A percentile compares a stretch with the other conserved stretches of the same genome.
phyloP scores from a whole-genome alignment of 1,140 invertebrate species.

The Ericerus pela region DNA sequence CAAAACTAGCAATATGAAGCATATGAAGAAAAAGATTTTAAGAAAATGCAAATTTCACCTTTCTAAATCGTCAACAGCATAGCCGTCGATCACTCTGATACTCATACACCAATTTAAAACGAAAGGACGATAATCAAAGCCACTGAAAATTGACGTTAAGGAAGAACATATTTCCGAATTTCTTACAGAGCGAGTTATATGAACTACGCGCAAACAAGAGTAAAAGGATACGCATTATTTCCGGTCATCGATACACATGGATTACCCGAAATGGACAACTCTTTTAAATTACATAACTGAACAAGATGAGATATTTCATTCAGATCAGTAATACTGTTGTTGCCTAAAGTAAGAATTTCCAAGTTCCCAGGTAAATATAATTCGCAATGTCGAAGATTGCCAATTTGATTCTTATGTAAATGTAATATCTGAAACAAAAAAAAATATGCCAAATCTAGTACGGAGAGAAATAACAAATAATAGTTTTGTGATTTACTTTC shows the following conservation, averaged over 20 bases:
- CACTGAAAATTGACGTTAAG: slow-evolving; percentile 12
- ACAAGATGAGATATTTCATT: slow-evolving; percentile 72
- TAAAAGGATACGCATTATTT: slow-evolving; percentile 49
- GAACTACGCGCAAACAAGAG: not conserved
- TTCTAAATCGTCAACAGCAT: slow-evolving; percentile 74
- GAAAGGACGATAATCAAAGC: slow-evolving; percentile 83
- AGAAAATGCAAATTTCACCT: slow-evolving; percentile 41
- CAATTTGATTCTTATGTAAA: slow-evolving; percentile 72
- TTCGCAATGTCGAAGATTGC: slow-evolving; percentile 62
- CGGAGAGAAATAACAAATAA: not conserved
- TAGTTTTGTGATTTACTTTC: slow-evolving; percentile 39
- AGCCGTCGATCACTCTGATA: slow-evolving; percentile 74
- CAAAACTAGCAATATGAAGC: not conserved
- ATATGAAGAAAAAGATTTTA: not conserved
- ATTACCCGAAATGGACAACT: slow-evolving; percentile 71
- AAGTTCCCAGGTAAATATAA: slow-evolving; percentile 61
- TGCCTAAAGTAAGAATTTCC: slow-evolving; percentile 59
- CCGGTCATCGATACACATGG: slow-evolving; percentile 59
- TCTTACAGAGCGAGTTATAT: not conserved
- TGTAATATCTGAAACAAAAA: slow-evolving; percentile 54
- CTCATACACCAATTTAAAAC: slow-evolving; percentile 84
- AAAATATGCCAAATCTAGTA: not conserved
- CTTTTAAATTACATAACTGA: slow-evolving; percentile 55
- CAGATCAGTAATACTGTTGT: slow-evolving; percentile 70
- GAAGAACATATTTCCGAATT: slow-evolving; percentile 8